Evolutionary conservation across 2,113 vertebrate genomes (phyloP).

Genomic region (Cercocebus atys): DNA sequence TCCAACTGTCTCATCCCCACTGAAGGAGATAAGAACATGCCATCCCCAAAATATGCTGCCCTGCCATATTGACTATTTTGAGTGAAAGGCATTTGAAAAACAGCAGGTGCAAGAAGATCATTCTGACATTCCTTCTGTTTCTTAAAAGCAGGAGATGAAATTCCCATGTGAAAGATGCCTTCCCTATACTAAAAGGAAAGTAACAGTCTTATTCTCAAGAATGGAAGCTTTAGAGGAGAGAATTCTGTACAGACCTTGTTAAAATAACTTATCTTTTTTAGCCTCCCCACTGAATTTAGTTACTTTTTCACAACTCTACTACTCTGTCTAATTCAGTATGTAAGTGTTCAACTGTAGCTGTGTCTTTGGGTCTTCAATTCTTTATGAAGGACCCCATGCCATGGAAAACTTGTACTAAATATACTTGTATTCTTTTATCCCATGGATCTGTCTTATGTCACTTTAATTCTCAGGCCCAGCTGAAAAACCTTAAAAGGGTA

Average conservation of each 20-base stretch:
- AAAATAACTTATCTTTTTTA: background rate
- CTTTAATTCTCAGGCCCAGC: background rate
- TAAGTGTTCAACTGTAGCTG: background rate
- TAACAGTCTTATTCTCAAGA: background rate
- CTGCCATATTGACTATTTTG: background rate
- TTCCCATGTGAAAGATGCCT: background rate
- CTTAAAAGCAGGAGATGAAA: background rate
- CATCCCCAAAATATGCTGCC: background rate
- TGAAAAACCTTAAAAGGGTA: background rate
- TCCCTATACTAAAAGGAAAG: background rate
- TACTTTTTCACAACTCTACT: background rate
- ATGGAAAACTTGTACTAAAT: background rate
- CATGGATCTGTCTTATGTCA: background rate
- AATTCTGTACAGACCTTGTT: background rate
- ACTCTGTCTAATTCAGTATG: background rate
- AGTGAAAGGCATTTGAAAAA: background rate
- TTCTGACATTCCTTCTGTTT: background rate
- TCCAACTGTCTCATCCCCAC: background rate
- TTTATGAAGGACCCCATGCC: background rate
- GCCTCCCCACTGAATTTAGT: background rate
- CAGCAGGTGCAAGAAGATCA: background rate
- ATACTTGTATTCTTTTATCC: background rate
- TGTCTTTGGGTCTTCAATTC: background rate
- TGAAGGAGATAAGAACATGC: background rate
- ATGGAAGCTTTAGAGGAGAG: background rate